Percentiles rank a stretch among this genome's conserved stretches.
These are phyloP conservation scores for Dicycla oo DNA, from an alignment of 2,888 invertebrate species.

Conservation along the genomic window DNA sequence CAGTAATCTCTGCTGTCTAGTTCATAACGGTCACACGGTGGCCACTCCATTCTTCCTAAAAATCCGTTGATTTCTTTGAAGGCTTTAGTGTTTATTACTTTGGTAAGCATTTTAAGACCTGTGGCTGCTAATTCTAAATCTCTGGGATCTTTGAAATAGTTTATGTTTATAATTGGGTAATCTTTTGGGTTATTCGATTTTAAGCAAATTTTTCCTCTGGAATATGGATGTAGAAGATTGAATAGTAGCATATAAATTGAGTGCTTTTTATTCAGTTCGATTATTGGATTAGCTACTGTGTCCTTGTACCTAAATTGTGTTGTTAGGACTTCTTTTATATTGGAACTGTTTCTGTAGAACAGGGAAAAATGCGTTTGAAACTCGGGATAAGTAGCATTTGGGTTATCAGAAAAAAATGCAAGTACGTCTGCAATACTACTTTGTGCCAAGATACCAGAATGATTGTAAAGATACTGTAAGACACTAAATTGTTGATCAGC, in stretches of 20 bases:
- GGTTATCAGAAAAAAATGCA: constrained; percentile 72
- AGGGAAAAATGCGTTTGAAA: constrained; percentile 73
- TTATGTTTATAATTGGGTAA: constrained; percentile 67
- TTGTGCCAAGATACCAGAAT: constrained; percentile 86
- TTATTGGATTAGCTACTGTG: constrained; percentile 45
- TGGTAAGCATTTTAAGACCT: constrained; percentile 75
- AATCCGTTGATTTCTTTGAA: constrained; percentile 51
- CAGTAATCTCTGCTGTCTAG: constrained; percentile 74
- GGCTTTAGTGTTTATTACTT: constrained; percentile 64
- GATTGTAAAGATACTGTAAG: constrained; percentile 86
- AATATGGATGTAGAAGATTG: constrained; percentile 85
- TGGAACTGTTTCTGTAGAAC: constrained; percentile 74
- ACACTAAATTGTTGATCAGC: constrained; percentile 74
- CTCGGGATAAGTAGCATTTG: constrained; percentile 75
- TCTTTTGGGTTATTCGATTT: constrained; percentile 89
- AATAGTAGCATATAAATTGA: constrained; percentile 77
- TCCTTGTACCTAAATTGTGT: constrained; percentile 66
- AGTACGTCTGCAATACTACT: constrained; percentile 89
- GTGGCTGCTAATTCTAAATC: constrained; percentile 84
- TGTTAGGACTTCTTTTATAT: constrained; percentile 9
- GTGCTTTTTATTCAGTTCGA: constrained; percentile 70
- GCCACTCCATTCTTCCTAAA: constrained; percentile 71
- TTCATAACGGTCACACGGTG: constrained; percentile 69
- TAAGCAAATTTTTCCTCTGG: constrained; percentile 89
- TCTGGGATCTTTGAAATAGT: constrained; percentile 89